Base-by-base conservation (phyloP, 2,113 vertebrate genomes). In the Anser cygnoides region DNA sequence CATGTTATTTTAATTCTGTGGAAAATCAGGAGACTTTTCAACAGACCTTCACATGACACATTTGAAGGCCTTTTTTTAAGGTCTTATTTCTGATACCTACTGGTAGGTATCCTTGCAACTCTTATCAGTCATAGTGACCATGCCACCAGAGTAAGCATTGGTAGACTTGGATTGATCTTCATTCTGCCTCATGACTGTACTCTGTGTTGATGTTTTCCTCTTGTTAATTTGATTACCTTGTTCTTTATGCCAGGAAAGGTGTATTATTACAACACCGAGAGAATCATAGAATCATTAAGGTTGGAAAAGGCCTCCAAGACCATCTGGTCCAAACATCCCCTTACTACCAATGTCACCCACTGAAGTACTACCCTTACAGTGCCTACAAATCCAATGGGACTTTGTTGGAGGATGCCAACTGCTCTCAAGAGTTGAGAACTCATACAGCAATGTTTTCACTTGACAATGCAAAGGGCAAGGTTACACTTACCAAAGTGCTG, bases 41-140 rank as follows among this genome's bases (percentile, higher is more conserved):
- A 7, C 9, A 14, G 57, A 21, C 13, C 29, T 26, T 31, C 80
- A 71, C 68, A 58, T 35, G 4, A 31, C 21, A 74, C 2, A 16
- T 54, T 74, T 49, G 43, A 57, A 18, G 33, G 44, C 41, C 33
- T 19, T 50, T 71, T 89, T 92, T 95, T 84, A 62, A 57, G 31
- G 74, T 90, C 89, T 77, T 68, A 86, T 65, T 96, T 94, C 92
- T 92, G 46, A 68, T 85, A 93, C 81, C 73, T 49, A 11, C 46
- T 22, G 20, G 46, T 74, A 33, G 58, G 59, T 37, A 19, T 59
- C n/a, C 76, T 72, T 75, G 43, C 14, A n/a, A 28, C 19, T 92
- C 57, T 25, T 68, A 66, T 84, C 67, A 66, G 58, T 58, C 71
- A 57, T 8, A 50, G 67, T 0, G 1, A 49, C 54, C 23, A 72